A percentile compares a stretch with the other conserved stretches of the same genome.
Evolutionary conservation across 2,113 vertebrate species (phyloP).

Genomic region (Deroptyus accipitrinus): DNA sequence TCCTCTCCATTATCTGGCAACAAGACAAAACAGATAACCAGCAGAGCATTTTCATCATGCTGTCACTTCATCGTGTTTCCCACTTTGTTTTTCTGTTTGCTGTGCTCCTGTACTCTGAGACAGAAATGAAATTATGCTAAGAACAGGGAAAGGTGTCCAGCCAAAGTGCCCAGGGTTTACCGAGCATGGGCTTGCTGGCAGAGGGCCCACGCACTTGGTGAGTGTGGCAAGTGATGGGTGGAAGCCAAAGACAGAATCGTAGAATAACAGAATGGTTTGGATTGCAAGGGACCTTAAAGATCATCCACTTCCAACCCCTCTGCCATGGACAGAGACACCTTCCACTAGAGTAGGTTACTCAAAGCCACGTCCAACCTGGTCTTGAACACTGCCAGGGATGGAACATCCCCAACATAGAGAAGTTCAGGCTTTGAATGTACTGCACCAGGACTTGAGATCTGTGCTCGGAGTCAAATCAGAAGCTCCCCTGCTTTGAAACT

Average conservation of each 20-base stretch:
- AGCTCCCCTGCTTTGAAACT: neutral
- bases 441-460: neutral
- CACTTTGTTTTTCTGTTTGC: slow-evolving; percentile 45
- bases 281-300: neutral
- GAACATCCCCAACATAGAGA: neutral
- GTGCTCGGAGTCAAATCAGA: neutral
- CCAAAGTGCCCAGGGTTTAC: neutral
- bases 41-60: slow-evolving; percentile 66
- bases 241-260: neutral
- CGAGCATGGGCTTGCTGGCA: neutral
- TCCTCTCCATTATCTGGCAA: slow-evolving; percentile 56
- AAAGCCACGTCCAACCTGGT: neutral
- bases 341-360: neutral
- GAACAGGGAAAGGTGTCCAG: neutral
- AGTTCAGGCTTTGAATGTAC: neutral
- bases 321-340: neutral
- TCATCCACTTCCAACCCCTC: neutral
- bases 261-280: neutral
- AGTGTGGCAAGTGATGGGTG: fast-evolving
- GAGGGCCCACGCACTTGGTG: neutral
- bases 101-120: slow-evolving; percentile 18
- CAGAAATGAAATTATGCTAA: slow-evolving; percentile 64
- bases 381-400: neutral
- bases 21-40: slow-evolving; percentile 69
- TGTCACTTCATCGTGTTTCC: slow-evolving; percentile 68